phyloP scores from a whole-genome alignment of 2,888 invertebrate species.

The Salpingus planirostris region DNA sequence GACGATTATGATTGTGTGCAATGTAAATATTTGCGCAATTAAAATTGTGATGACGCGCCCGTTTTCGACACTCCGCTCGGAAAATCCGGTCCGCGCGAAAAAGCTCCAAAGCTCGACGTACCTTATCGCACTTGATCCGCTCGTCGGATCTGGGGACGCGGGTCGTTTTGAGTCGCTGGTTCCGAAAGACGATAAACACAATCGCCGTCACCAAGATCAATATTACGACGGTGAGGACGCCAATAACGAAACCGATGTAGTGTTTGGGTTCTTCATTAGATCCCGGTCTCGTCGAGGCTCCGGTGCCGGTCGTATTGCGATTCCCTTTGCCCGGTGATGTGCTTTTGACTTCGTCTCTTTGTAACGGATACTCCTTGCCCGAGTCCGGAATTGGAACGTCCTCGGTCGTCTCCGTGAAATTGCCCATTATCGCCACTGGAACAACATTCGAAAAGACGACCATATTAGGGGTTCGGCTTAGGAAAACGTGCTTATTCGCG shows the following conservation, averaged over 20 bases:
- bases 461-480: no score
- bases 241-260: constrained; percentile 59
- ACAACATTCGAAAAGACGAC: no score
- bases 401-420: constrained; percentile 55
- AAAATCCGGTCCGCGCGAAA: no score
- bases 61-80: no score
- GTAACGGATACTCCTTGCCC: constrained; percentile 54
- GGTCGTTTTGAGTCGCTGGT: constrained; percentile 47
- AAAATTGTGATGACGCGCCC: no score
- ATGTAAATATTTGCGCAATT: no score
- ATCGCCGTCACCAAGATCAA: constrained; percentile 61
- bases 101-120: constrained; percentile 17
- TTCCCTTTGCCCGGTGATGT: constrained; percentile 42
- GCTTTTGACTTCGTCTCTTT: constrained; percentile 59
- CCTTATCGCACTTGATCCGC: constrained; percentile 39
- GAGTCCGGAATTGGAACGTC: constrained; percentile 24
- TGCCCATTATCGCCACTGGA: constrained; percentile 51
- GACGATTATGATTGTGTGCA: no score
- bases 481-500: no score
- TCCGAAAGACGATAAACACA: constrained; percentile 59
- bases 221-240: constrained; percentile 63
- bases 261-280: constrained; percentile 49
- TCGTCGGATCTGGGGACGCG: constrained; percentile 34
- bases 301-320: constrained; percentile 14
- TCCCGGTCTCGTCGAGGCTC: constrained; percentile 12